A percentile compares a stretch with the other conserved stretches of the same genome.
Conservation (phyloP, 37 sponge, comb jelly and placozoan species). For the Axinella damicornis region DNA sequence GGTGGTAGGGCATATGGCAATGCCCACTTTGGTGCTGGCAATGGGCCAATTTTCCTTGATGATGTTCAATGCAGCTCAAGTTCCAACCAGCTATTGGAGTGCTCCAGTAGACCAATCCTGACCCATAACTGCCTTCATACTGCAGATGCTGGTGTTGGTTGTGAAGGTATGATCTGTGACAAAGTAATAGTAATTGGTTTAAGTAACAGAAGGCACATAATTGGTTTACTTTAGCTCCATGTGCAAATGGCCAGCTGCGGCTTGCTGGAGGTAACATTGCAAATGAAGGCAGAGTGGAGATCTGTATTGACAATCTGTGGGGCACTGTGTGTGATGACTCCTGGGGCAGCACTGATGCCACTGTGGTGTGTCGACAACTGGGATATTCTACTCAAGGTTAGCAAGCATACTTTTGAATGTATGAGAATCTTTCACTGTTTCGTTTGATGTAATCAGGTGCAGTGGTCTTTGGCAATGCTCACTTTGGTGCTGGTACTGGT, state of each 20-base stretch:
- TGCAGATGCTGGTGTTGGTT: not conserved
- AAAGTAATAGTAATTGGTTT: too few relatives aligned
- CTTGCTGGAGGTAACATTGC: too few relatives aligned
- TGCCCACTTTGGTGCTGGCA: conserved; percentile 13
- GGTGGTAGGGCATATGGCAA: not conserved
- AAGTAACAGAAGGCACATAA: too few relatives aligned
- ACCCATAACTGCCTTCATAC: not conserved
- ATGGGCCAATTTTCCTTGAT: not conserved
- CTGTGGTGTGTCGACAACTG: not conserved
- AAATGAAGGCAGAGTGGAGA: not conserved
- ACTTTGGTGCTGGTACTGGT: too few relatives aligned
- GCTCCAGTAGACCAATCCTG: conserved; percentile 6
- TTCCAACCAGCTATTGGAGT: not conserved
- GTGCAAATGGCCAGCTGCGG: too few relatives aligned
- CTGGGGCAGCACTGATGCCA: not conserved
- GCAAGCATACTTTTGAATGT: too few relatives aligned
- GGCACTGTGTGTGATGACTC: not conserved
- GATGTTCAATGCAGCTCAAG: not conserved
- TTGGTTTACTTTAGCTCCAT: not conserved
- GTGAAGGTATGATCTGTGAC: conserved; percentile 2
- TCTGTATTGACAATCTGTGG: not conserved
- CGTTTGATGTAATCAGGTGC: not conserved
- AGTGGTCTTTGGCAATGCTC: too few relatives aligned
- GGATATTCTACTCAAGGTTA: not conserved
- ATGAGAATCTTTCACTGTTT: too few relatives aligned